phyloP scores from a whole-genome alignment of 2,113 vertebrate species.

The Ibidorhyncha struthersii region DNA sequence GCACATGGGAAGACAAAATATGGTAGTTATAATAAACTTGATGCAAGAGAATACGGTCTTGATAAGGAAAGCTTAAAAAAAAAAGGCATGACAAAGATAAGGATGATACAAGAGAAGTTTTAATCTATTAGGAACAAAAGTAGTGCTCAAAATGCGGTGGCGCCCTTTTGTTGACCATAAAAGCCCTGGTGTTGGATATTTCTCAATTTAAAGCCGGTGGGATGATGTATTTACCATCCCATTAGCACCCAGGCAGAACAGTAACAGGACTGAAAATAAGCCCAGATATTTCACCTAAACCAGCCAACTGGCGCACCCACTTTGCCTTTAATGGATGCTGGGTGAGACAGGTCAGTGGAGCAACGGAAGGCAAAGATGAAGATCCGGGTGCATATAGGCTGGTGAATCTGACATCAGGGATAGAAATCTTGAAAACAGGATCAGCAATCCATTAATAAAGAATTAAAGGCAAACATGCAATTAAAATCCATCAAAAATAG shows the following conservation, averaged over 20 bases:
- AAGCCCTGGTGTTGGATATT: neutral
- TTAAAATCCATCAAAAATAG: neutral
- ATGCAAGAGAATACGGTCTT: neutral
- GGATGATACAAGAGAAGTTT: neutral
- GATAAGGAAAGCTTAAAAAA: neutral
- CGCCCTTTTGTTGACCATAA: neutral
- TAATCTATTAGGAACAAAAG: neutral
- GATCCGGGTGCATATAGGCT: neutral
- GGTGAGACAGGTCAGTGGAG: neutral
- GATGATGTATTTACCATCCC: neutral
- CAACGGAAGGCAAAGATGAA: neutral
- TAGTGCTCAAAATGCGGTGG: neutral
- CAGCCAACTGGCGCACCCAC: neutral
- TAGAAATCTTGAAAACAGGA: neutral
- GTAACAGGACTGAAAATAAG: neutral
- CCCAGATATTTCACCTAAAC: neutral
- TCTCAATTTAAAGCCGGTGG: neutral
- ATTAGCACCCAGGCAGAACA: neutral
- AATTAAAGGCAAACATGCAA: neutral
- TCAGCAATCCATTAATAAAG: neutral
- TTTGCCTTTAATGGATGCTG: neutral
- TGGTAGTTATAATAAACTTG: neutral
- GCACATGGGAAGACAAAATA: neutral
- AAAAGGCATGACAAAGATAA: neutral
- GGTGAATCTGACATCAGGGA: neutral